Conservation (phyloP, 2,888 invertebrate species). For the Acanthosoma haemorrhoidale region DNA sequence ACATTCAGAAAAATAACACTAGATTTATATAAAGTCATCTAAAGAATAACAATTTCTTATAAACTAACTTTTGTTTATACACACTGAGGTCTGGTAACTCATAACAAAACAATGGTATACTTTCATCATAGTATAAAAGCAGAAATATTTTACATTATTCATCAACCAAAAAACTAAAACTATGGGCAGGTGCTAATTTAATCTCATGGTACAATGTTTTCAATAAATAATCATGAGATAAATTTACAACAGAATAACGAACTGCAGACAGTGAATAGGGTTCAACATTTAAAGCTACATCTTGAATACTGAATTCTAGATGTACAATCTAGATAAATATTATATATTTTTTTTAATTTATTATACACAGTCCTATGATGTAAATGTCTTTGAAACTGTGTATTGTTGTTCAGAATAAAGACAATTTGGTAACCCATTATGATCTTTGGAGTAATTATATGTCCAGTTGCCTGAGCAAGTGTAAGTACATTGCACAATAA, state of each 20-base stretch:
- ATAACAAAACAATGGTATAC: slow-evolving; percentile 3
- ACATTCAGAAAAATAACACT: slow-evolving; percentile 19
- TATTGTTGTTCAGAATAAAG: neutral
- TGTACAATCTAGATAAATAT: slow-evolving; percentile 17
- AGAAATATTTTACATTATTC: neutral
- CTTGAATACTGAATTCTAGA: slow-evolving; percentile 20
- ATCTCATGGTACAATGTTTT: neutral
- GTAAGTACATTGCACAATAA: slow-evolving; percentile 28
- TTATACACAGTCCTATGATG: neutral
- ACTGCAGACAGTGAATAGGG: neutral
- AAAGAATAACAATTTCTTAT: slow-evolving; percentile 1
- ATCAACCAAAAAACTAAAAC: neutral
- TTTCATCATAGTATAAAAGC: neutral
- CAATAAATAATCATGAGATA: slow-evolving; percentile 2
- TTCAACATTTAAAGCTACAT: slow-evolving; percentile 20
- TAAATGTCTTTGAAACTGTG: slow-evolving; percentile 2
- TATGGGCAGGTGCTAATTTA: slow-evolving; percentile 6
- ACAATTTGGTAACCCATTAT: neutral
- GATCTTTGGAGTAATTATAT: neutral
- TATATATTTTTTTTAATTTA: neutral
- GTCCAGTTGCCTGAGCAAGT: slow-evolving; percentile 22
- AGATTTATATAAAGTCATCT: slow-evolving; percentile 5
- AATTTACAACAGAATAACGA: neutral
- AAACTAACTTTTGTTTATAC: neutral
- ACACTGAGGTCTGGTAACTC: slow-evolving; percentile 22